phyloP scores from a whole-genome alignment of 2,888 invertebrate genomes.

The Drosophila histrio region DNA sequence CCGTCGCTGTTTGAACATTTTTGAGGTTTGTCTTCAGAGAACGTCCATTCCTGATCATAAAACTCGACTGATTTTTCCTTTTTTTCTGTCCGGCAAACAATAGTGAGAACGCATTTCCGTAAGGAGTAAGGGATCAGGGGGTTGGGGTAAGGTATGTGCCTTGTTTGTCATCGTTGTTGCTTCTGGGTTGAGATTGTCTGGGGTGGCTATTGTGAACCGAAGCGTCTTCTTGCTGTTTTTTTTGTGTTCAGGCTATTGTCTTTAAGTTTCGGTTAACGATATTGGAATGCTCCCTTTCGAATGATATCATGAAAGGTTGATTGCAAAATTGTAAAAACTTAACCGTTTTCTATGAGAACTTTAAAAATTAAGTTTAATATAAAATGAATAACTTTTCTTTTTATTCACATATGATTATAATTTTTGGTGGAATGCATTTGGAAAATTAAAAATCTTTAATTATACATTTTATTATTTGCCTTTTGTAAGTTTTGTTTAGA shows the following conservation, averaged over 20 bases:
- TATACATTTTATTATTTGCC: no score
- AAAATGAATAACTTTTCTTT: no score
- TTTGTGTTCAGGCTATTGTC: slow-evolving; percentile 35
- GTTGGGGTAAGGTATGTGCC: neutral
- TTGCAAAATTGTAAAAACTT: neutral
- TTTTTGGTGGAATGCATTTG: no score
- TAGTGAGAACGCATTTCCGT: slow-evolving; percentile 9
- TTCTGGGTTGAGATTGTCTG: slow-evolving; percentile 23
- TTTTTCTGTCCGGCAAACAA: slow-evolving; percentile 12
- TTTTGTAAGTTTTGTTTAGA: no score
- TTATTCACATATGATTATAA: no score
- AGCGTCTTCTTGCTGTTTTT: slow-evolving; percentile 32
- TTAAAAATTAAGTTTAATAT: no score
- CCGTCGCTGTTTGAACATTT: slow-evolving; percentile 57
- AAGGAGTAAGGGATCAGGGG: neutral
- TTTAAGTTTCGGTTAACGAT: slow-evolving; percentile 14
- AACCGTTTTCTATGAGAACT: no score
- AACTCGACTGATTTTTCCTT: slow-evolving; percentile 55
- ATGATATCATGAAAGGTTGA: neutral
- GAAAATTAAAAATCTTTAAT: no score
- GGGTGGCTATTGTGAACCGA: slow-evolving; percentile 20
- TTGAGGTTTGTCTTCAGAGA: slow-evolving; percentile 41
- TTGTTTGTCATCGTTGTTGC: slow-evolving; percentile 38
- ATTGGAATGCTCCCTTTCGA: neutral
- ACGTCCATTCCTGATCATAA: slow-evolving; percentile 52